Conservation (phyloP, 2,113 vertebrate species). For the Vulpes ferrilata region DNA sequence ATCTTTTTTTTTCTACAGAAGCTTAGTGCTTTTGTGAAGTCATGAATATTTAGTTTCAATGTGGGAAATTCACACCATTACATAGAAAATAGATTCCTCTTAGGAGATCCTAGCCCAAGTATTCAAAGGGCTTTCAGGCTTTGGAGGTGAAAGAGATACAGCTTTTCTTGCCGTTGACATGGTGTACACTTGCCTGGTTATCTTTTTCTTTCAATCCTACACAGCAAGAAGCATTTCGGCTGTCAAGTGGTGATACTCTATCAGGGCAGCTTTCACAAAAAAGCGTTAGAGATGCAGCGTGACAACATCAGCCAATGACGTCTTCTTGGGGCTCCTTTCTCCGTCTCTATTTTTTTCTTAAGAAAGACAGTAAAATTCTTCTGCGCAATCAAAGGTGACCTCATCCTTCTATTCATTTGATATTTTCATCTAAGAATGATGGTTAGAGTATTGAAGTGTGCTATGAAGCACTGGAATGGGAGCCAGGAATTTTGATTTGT, state of each 20-base stretch:
- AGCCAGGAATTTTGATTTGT: not conserved
- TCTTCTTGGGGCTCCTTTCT: not conserved
- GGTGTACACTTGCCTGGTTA: conserved; percentile 61
- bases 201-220: conserved; percentile 68
- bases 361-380: not conserved
- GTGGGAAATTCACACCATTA: conserved; percentile 67
- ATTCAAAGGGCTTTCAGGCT: conserved; percentile 74
- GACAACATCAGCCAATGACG: not conserved
- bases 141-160: conserved; percentile 68
- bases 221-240: conserved; percentile 11
- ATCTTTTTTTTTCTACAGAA: conserved; percentile 61
- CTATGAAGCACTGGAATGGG: not conserved
- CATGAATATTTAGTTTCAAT: conserved; percentile 81
- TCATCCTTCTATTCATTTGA: conserved; percentile 1
- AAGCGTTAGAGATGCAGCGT: not conserved
- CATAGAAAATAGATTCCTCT: conserved; percentile 73
- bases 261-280: not conserved
- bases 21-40: conserved; percentile 72
- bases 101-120: conserved; percentile 53
- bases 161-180: conserved; percentile 66
- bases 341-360: not conserved
- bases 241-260: conserved; percentile 11
- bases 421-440: not conserved
- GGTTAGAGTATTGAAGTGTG: not conserved
- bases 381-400: not conserved